These are phyloP conservation scores for Clusia tigrina DNA, from an alignment of 2,888 invertebrate genomes.

Conservation along the genomic window DNA sequence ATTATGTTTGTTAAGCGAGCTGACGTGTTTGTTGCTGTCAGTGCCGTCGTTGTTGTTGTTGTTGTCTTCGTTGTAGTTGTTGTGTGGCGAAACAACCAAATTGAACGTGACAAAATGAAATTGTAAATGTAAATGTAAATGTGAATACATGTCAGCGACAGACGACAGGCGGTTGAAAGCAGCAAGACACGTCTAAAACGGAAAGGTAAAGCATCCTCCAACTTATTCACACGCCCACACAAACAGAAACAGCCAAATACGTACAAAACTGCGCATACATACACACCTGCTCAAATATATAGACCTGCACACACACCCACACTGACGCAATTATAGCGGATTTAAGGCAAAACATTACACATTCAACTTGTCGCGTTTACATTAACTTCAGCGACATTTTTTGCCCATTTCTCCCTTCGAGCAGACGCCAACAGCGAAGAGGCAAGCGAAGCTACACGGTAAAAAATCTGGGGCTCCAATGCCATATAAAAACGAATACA, in stretches of 20 bases:
- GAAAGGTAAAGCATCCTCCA: not conserved
- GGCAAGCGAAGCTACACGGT: too few relatives aligned
- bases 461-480: too few relatives aligned
- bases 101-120: constrained; percentile 44
- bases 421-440: too few relatives aligned
- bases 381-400: constrained; percentile 44
- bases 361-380: constrained; percentile 47
- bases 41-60: constrained; percentile 11
- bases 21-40: not conserved
- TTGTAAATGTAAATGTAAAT: constrained; percentile 47
- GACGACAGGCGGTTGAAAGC: constrained; percentile 41
- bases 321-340: not conserved
- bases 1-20: not conserved
- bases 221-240: not conserved
- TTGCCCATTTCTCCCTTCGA: constrained; percentile 31
- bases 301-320: not conserved
- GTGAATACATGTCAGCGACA: too few relatives aligned
- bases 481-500: too few relatives aligned
- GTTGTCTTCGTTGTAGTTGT: constrained; percentile 9
- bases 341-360: constrained; percentile 27
- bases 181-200: constrained; percentile 39
- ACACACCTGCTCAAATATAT: not conserved
- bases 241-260: not conserved
- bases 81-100: not conserved
- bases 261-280: not conserved